Base-by-base conservation (phyloP, 2,797 vertebrate species). In the Atherinosoma microstoma region DNA sequence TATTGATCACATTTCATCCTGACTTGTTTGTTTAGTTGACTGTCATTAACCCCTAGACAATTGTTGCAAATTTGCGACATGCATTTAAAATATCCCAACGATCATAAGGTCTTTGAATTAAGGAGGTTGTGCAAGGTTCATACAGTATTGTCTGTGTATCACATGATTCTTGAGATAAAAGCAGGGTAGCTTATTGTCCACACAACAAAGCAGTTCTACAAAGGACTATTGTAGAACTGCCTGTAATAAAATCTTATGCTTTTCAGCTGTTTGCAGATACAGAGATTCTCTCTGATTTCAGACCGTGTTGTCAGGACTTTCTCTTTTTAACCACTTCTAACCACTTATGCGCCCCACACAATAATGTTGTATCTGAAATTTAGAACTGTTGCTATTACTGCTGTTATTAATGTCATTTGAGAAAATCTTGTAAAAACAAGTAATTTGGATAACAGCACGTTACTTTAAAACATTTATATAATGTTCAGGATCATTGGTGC, bases 221-320 rank as follows among this genome's bases (percentile, higher is more conserved):
- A 89, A 90, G 80, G 85, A 51, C 73, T 74, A 68, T 79, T 90
- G 72, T 0, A 4, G 30, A 51, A 71, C 34, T 67, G 57, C 47
- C 67, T 84, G 89, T 82, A 89, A 92, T 83, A 62, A 79, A 85
- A 90, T 75, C 80, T 71, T 8, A n/a, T 60, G 35, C 73, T 61
- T 84, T 80, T 82, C 58, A 75, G 56, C 35, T 20, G 45, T 61
- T 70, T 71, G 59, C 65, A 67, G 18, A 45, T 45, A 56, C 64
- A 68, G 0, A 59, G 3, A 30, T 35, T 30, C 36, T n/a, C 66
- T 63, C 34, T 36, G 45, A 38, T 75, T 69, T 73, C 36, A 73
- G 15, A 11, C 9, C 2, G n/a, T 15, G 15, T 64, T 58, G 29
- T 27, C 9, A 27, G 29, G n/a, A 15, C 36, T 59, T 32, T 64